These are phyloP conservation scores for Rhagophthalmus giganteus DNA, from an alignment of 2,888 invertebrate genomes.

Conservation along the genomic window DNA sequence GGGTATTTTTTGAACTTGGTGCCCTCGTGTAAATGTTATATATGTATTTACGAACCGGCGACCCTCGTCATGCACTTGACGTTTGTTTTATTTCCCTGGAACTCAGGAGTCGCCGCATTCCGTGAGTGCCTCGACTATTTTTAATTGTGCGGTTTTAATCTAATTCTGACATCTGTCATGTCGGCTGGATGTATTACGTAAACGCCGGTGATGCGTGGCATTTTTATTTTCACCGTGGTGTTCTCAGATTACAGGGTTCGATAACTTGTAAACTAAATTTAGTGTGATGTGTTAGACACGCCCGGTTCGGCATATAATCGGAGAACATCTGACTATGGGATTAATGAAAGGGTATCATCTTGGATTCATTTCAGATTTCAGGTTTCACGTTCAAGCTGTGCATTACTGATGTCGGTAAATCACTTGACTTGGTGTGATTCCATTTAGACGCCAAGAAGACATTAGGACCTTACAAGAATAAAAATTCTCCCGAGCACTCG, in stretches of 20 bases:
- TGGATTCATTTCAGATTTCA: constrained; percentile 20
- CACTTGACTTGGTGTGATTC: constrained; percentile 1
- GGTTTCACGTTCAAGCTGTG: constrained; percentile 7
- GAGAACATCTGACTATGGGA: constrained; percentile 25
- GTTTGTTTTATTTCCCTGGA: constrained; percentile 44
- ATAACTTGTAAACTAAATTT: constrained; percentile 48
- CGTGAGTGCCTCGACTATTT: constrained; percentile 44
- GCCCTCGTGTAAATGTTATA: constrained; percentile 29
- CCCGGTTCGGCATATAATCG: constrained; percentile 46
- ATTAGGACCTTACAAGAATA: no score
- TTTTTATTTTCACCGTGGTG: constrained; percentile 38
- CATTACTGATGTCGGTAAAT: constrained; percentile 11
- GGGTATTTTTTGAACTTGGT: constrained; percentile 25
- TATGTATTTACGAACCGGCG: constrained; percentile 28
- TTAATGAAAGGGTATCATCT: constrained; percentile 26
- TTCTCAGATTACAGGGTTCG: constrained; percentile 49
- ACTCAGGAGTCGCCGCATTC: constrained; percentile 41
- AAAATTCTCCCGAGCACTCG: no score
- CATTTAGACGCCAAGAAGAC: no score
- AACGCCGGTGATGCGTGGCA: constrained; percentile 39
- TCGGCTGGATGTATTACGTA: constrained; percentile 45
- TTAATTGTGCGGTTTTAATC: constrained; percentile 53
- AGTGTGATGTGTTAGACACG: constrained; percentile 50
- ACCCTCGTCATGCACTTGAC: constrained; percentile 44
- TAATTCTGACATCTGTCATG: constrained; percentile 54